Evolutionary conservation across 2,888 invertebrate species (phyloP).

Genomic region (Philhelius pedissequus): DNA sequence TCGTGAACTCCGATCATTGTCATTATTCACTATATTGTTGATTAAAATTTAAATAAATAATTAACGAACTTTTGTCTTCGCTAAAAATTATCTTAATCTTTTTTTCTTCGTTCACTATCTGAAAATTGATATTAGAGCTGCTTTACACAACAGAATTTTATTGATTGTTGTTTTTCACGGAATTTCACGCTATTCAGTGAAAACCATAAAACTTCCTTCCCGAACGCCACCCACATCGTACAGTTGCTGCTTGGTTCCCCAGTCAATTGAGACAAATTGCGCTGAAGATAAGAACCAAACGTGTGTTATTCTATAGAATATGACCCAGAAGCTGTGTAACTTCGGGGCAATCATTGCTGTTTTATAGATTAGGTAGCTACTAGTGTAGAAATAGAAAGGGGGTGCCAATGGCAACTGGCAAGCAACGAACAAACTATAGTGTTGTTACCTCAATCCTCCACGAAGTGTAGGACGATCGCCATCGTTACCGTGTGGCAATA

Average conservation of each 20-base stretch:
- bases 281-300: slow-evolving; percentile 58
- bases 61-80: too few relatives aligned
- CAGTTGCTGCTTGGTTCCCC: slow-evolving; percentile 20
- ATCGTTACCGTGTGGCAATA: slow-evolving; percentile 44
- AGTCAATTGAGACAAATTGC: slow-evolving; percentile 65
- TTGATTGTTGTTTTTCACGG: slow-evolving; percentile 30
- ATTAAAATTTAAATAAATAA: too few relatives aligned
- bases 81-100: too few relatives aligned
- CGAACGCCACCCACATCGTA: slow-evolving; percentile 47
- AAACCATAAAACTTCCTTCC: slow-evolving; percentile 36
- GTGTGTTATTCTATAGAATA: slow-evolving; percentile 36
- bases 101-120: neutral
- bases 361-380: slow-evolving; percentile 42
- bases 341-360: slow-evolving; percentile 25
- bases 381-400: too few relatives aligned
- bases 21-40: too few relatives aligned
- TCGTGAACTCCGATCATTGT: neutral
- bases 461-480: slow-evolving; percentile 25
- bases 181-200: slow-evolving; percentile 42
- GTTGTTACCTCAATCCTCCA: neutral
- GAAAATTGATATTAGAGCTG: slow-evolving; percentile 19
- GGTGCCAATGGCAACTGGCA: neutral
- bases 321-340: slow-evolving; percentile 48
- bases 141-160: slow-evolving; percentile 1
- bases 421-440: neutral